A percentile compares a stretch with the other conserved stretches of the same genome.
Evolutionary conservation across 2,797 vertebrate species (phyloP).

Genomic region (Choloepus didactylus): DNA sequence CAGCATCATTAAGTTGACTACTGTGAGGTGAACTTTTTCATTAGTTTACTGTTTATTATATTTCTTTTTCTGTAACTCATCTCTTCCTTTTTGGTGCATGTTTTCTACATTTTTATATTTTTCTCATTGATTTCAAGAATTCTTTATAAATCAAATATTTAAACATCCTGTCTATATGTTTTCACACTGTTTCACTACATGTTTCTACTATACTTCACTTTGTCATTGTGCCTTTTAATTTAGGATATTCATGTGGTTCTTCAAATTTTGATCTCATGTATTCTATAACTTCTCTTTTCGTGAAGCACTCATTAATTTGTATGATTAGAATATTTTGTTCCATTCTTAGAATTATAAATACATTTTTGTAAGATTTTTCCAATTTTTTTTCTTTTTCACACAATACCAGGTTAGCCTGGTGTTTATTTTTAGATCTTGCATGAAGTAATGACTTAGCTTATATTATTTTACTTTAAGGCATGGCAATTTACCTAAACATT

Average conservation of each 20-base stretch:
- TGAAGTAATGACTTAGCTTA: background rate
- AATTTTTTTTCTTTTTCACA: background rate
- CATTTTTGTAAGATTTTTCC: background rate
- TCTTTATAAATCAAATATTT: background rate
- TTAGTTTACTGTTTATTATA: background rate
- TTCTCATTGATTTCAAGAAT: background rate
- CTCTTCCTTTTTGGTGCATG: background rate
- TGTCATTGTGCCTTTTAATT: background rate
- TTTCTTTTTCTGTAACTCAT: background rate
- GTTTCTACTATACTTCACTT: background rate
- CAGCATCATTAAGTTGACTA: background rate
- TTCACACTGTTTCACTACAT: too few relatives aligned
- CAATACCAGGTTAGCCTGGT: background rate
- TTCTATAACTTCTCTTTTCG: background rate
- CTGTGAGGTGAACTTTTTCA: background rate
- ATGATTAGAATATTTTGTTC: background rate
- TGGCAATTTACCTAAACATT: accelerated
- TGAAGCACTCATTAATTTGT: background rate
- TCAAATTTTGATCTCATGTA: background rate
- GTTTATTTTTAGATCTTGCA: background rate
- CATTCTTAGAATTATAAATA: background rate
- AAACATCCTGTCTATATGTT: background rate
- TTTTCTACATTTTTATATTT: background rate
- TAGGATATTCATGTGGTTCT: background rate
- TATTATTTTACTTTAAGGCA: background rate